Percentiles rank a stretch among this genome's conserved stretches.
Conservation (phyloP, 2,888 invertebrate genomes). For the Oscheius sp. region DNA sequence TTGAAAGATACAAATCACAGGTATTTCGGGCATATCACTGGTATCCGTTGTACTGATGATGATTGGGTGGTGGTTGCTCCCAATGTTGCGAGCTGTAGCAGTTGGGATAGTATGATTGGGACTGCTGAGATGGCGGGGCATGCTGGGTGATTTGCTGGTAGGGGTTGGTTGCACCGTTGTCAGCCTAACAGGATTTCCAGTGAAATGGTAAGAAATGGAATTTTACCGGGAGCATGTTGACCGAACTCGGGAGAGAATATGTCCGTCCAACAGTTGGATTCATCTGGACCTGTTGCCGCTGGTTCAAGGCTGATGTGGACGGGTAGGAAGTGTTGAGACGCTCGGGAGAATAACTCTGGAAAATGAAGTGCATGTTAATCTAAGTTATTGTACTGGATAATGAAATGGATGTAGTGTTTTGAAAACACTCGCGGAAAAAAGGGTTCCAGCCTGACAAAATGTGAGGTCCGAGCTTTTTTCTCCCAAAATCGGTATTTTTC, state of each 20-base stretch:
- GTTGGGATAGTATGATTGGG: constrained; percentile 21
- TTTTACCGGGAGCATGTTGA: constrained; percentile 14
- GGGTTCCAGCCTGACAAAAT: too few relatives aligned
- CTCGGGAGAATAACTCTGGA: constrained; percentile 20
- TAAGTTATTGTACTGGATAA: too few relatives aligned
- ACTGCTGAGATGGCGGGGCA: not conserved
- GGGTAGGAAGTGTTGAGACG: not conserved
- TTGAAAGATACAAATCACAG: constrained; percentile 3
- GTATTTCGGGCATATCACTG: constrained; percentile 4
- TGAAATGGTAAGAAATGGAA: not conserved
- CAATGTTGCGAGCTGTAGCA: constrained; percentile 1
- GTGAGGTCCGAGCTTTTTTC: too few relatives aligned
- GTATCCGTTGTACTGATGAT: constrained; percentile 20
- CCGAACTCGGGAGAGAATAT: constrained; percentile 20
- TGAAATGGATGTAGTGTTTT: too few relatives aligned
- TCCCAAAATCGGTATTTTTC: too few relatives aligned
- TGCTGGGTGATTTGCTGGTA: not conserved
- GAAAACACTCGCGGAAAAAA: too few relatives aligned
- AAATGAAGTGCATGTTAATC: not conserved
- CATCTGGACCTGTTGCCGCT: not conserved
- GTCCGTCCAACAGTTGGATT: not conserved
- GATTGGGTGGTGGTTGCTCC: not conserved
- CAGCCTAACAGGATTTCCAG: too few relatives aligned
- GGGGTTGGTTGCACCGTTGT: not conserved
- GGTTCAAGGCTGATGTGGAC: constrained; percentile 2